Base-by-base conservation (phyloP, 2,888 invertebrate species). In the Mesoligia furuncula region DNA sequence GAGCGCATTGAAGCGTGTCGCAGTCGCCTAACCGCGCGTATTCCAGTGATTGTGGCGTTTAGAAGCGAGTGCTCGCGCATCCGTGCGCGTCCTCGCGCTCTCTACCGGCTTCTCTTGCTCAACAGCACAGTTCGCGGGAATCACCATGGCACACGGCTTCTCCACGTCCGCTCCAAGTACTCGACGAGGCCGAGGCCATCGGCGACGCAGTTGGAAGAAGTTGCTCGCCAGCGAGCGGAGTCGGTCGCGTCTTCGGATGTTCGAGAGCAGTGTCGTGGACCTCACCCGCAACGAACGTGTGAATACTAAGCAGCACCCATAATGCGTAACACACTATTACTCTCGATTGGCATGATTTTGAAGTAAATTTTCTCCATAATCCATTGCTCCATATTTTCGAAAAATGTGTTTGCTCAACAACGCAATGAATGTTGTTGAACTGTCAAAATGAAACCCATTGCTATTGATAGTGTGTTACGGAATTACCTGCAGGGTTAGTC, bases 51-150 rank as follows among this genome's bases (percentile, higher is more conserved):
- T 65, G 1, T 39, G 8, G 8, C 48, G 11, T 66, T 36, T 17
- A 57, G 31, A 57, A n/a, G 72, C 62, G n/a, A 2, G 15, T 77
- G n/a, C 42, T 54, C 4, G 54, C 45, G n/a, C 77, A 45, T 48
- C n/a, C 27, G 39, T 39, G 61, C 31, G 27, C 15, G 13, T 78
- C 24, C 36, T 78, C 8, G 17, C 66, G 13, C 51, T 68, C 31
- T 73, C 39, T 65, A 76, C 17, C 20, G 27, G 4, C 9, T 66
- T 82, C n/a, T 82, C 54, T 83, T 9, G 9, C 8, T 64, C 51
- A 17, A 51, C 83, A 69, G 80, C 65, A 15, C 70, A 61, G 31
- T 39, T n/a, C 20, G 13, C 36, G 31, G 48, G 36, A 3, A 36
- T 61, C 59, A 39, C 68, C 24, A 15, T 24, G 5, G 2, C 36